Evolutionary conservation across 2,113 vertebrate genomes (phyloP).

Genomic region (Anseranas semipalmata): DNA sequence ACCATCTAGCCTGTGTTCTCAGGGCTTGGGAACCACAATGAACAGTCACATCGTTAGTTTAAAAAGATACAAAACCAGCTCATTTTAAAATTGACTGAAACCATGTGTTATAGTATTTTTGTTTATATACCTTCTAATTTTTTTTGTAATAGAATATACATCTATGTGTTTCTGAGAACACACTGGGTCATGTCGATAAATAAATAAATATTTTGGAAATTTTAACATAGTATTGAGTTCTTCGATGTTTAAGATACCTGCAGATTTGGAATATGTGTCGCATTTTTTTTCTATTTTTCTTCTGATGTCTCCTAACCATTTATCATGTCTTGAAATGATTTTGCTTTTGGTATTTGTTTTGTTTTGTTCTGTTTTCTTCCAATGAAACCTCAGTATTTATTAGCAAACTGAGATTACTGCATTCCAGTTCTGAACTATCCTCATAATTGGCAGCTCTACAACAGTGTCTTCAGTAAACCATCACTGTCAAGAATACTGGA

Average conservation of each 20-base stretch:
- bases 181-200: background rate
- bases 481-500: background rate
- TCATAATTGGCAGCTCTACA: background rate
- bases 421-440: background rate
- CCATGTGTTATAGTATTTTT: background rate
- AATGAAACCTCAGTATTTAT: background rate
- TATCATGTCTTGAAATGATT: background rate
- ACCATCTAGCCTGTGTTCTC: accelerated
- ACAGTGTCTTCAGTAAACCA: background rate
- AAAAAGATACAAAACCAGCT: background rate
- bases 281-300: background rate
- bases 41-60: background rate
- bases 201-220: slow-evolving; percentile 50
- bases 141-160: background rate
- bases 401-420: background rate
- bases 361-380: background rate
- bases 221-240: background rate
- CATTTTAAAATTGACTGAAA: background rate
- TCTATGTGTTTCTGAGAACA: background rate
- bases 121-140: background rate
- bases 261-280: background rate
- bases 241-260: background rate
- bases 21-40: background rate
- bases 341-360: background rate
- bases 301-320: background rate